phyloP scores from a whole-genome alignment of 2,797 vertebrate species.

The Rhabdophis nuchalis region DNA sequence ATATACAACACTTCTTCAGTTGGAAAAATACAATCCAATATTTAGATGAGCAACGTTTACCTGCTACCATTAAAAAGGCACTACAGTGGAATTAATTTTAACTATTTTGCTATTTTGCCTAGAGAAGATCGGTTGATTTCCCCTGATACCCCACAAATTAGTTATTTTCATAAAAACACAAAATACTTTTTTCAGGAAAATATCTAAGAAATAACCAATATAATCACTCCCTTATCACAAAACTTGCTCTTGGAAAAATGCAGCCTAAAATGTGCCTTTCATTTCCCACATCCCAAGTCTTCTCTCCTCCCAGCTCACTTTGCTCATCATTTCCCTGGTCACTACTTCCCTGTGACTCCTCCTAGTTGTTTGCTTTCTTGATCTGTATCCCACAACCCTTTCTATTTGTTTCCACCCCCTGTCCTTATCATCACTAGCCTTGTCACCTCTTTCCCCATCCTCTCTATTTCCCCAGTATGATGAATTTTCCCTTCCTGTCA shows the following conservation, averaged over 20 bases:
- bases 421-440: background rate
- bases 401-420: background rate
- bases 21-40: background rate
- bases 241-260: background rate
- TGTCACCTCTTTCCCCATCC: background rate
- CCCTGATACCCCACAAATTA: background rate
- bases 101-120: background rate
- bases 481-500: background rate
- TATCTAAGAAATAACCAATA: background rate
- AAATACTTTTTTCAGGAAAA: background rate
- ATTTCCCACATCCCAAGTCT: background rate
- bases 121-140: background rate
- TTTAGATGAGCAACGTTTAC: background rate
- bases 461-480: background rate
- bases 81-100: background rate
- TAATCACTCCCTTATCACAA: background rate
- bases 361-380: background rate
- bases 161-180: background rate
- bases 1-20: background rate
- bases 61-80: background rate
- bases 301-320: background rate
- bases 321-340: background rate
- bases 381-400: background rate
- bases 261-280: background rate
- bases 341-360: background rate